Evolutionary conservation across 1,140 invertebrate species (phyloP), one percentile per base, ranked within the genome.

Genomic region (Lucilia sericata): DNA sequence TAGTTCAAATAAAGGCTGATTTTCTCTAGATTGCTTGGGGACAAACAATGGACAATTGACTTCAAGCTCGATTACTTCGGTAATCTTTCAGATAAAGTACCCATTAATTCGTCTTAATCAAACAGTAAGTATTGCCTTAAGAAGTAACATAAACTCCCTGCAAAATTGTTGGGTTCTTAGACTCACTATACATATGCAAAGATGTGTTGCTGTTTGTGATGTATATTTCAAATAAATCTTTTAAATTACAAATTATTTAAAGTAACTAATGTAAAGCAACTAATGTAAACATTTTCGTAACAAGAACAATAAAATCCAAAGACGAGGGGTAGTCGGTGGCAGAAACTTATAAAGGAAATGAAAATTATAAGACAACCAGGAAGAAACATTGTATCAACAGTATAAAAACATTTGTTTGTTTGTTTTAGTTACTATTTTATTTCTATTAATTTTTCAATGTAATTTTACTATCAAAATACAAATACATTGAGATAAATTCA

Each of bases 361-460:
- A 42, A 42, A 42, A 42, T 42, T 42, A 42, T 42, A 42, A 42
- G 42, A 42, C 42, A n/a, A n/a, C 14, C 55, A 60, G 14, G 13
- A 60, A 60, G n/a, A 60, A 60, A 60, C 55, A 60, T n/a, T 60
- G 55, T 60, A 60, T 60, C 55, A 60, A 60, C 55, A 60, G n/a
- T 17, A 17, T 60, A n/a, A n/a, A n/a, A 60, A 60, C 55, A 60
- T n/a, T n/a, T 60, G 55, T 60, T 60, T 17, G 14, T 7, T n/a
- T 17, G 14, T 7, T n/a, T 17, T 60, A 60, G n/a, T n/a, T n/a
- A n/a, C n/a, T n/a, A 60, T 60, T 60, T 60, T n/a, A 14, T 60
- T 60, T 60, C 55, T 60, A 14, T 60, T 60, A n/a, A 60, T n/a
- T n/a, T 60, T 60, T 60, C 55, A 60, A n/a, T 60, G 14, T 60